These are phyloP conservation scores for Lagocephalus sceleratus DNA, from an alignment of 2,797 vertebrate species.

Conservation along the genomic window DNA sequence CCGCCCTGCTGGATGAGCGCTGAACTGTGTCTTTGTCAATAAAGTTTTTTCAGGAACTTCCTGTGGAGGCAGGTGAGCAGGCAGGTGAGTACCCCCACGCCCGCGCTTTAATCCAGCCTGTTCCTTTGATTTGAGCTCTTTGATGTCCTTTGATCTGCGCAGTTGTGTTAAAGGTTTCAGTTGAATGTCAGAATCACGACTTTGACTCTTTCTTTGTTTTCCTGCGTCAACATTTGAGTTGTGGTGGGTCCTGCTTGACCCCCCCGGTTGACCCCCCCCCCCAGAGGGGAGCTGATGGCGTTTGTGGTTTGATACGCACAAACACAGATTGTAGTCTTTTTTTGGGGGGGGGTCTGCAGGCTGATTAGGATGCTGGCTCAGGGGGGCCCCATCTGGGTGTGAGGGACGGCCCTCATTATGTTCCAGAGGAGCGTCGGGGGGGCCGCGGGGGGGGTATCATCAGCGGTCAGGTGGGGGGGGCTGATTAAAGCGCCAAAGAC, in stretches of 20 bases:
- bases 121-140: no score
- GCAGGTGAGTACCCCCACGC: neutral
- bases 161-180: no score
- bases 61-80: neutral
- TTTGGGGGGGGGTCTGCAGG: slow-evolving; percentile 18
- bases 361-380: slow-evolving; percentile 82
- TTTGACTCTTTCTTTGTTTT: no score
- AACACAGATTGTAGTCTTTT: slow-evolving; percentile 73
- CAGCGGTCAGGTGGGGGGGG: slow-evolving; percentile 74
- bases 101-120: no score
- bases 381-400: slow-evolving; percentile 79
- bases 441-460: slow-evolving; percentile 66
- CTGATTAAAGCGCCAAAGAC: slow-evolving; percentile 73
- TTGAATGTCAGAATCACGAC: no score
- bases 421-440: slow-evolving; percentile 47
- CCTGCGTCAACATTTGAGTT: no score
- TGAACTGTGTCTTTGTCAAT: neutral
- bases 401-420: slow-evolving; percentile 81
- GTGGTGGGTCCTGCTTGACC: no score
- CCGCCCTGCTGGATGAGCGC: slow-evolving; percentile 3
- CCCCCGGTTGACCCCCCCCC: no score
- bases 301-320: slow-evolving; percentile 78
- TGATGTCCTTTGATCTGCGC: no score
- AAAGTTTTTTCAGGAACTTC: neutral
- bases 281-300: slow-evolving; percentile 71